phyloP scores from a whole-genome alignment of 2,888 invertebrate genomes.

The Nomada lathburiana region DNA sequence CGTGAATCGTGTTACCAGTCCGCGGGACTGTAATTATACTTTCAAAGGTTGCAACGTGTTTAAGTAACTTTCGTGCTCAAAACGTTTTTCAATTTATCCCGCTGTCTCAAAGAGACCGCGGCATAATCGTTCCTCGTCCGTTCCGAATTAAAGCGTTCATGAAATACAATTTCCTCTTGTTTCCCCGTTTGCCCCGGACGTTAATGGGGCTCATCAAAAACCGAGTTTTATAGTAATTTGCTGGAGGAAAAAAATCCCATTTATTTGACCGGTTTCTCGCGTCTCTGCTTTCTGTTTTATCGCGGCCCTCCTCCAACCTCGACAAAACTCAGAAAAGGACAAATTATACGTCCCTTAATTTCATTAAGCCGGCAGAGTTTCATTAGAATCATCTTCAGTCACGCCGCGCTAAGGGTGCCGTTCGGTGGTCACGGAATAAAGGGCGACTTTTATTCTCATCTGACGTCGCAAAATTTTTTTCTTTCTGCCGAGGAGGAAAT shows the following conservation, averaged over 20 bases:
- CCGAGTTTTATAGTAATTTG: slow-evolving; percentile 3
- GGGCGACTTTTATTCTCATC: slow-evolving; percentile 13
- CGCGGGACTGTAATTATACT: neutral
- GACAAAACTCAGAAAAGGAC: neutral
- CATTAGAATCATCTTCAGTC: neutral
- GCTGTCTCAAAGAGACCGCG: neutral
- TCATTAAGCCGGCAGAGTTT: neutral
- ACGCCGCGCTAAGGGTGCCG: neutral
- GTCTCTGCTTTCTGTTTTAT: neutral
- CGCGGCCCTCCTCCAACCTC: neutral
- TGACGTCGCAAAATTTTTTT: slow-evolving; percentile 21
- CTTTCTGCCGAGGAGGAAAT: slow-evolving; percentile 34
- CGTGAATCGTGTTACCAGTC: neutral
- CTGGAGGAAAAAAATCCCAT: neutral
- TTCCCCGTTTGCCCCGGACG: neutral
- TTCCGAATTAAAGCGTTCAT: slow-evolving; percentile 29
- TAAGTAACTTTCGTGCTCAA: slow-evolving; percentile 14
- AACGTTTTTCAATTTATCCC: slow-evolving; percentile 38
- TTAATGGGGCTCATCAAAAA: slow-evolving; percentile 27
- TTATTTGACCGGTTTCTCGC: neutral
- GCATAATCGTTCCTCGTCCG: neutral
- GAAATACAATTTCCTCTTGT: slow-evolving; percentile 16
- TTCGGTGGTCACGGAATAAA: neutral
- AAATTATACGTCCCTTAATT: neutral
- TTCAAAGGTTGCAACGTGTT: slow-evolving; percentile 11